Percentiles rank a stretch among this genome's conserved stretches.
Evolutionary conservation across 2,888 invertebrate species (phyloP).

Genomic region (Allacma fusca): DNA sequence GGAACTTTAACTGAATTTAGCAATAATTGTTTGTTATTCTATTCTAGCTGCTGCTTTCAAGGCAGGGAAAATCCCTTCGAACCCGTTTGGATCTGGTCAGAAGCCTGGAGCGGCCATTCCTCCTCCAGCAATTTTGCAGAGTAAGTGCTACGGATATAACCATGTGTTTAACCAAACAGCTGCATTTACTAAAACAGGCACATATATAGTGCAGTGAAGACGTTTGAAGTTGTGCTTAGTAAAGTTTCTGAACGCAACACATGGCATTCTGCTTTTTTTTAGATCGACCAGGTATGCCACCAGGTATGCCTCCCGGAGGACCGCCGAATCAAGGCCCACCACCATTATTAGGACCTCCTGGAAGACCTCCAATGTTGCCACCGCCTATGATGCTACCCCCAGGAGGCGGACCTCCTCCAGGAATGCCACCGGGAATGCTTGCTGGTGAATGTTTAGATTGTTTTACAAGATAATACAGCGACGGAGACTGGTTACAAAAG

Average conservation of each 20-base stretch:
- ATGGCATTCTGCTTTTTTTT: too few relatives aligned
- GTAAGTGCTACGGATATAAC: conserved; percentile 54
- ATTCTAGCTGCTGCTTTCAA: conserved; percentile 87
- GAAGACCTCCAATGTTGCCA: conserved; percentile 70
- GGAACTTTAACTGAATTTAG: background rate
- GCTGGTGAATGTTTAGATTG: conserved; percentile 64
- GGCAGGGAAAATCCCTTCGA: conserved; percentile 93
- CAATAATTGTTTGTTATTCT: conserved; percentile 14
- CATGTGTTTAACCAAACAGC: too few relatives aligned
- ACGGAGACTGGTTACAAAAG: too few relatives aligned
- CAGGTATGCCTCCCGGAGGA: conserved; percentile 62
- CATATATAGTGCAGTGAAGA: too few relatives aligned
- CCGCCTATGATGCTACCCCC: conserved; percentile 65
- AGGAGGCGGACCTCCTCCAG: conserved; percentile 60
- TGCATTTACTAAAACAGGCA: too few relatives aligned
- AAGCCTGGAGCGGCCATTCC: conserved; percentile 80
- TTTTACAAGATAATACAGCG: background rate
- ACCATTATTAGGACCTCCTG: conserved; percentile 60
- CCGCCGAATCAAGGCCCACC: conserved; percentile 62
- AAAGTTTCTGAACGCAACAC: too few relatives aligned
- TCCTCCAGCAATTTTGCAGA: conserved; percentile 69
- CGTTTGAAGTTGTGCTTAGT: background rate
- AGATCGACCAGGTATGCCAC: conserved; percentile 60
- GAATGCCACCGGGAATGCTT: conserved; percentile 73
- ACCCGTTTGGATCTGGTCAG: conserved; percentile 76